Evolutionary conservation across 2,888 invertebrate species (phyloP).

Genomic region (Amphimallon solstitiale): DNA sequence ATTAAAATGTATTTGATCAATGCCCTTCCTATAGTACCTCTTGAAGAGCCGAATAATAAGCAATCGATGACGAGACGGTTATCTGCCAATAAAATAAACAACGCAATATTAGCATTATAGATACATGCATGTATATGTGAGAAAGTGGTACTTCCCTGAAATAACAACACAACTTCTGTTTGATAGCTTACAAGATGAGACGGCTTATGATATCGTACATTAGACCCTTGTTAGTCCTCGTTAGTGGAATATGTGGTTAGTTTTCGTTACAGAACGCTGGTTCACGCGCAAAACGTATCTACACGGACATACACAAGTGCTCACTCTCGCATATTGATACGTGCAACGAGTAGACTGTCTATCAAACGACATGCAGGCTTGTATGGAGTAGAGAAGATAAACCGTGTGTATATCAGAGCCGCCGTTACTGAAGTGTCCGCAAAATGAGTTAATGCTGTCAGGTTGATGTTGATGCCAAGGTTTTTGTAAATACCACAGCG

Average conservation of each 20-base stretch:
- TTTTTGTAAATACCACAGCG: background rate
- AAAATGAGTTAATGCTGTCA: slow-evolving; percentile 7
- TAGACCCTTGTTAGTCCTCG: slow-evolving; percentile 30
- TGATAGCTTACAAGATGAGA: slow-evolving; percentile 19
- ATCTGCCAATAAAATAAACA: background rate
- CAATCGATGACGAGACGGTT: no score
- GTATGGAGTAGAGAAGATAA: slow-evolving; percentile 25
- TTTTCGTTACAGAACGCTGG: slow-evolving; percentile 24
- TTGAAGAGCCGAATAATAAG: no score
- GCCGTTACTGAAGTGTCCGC: slow-evolving; percentile 5
- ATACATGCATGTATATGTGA: background rate
- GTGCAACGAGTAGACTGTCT: slow-evolving; percentile 7
- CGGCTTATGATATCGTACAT: slow-evolving; percentile 24
- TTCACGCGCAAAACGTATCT: slow-evolving; percentile 1
- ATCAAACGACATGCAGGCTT: background rate
- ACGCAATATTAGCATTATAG: background rate
- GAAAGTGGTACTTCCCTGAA: slow-evolving; percentile 1
- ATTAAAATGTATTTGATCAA: no score
- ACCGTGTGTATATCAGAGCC: background rate
- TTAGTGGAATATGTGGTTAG: slow-evolving; percentile 28
- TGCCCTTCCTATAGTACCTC: no score
- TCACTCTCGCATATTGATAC: background rate
- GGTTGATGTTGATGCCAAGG: background rate
- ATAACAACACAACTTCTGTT: slow-evolving; percentile 27
- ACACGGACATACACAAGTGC: background rate